Evolutionary conservation across 2,113 vertebrate species (phyloP), one percentile per base, ranked within the genome.

Genomic region (Panurus biarmicus): DNA sequence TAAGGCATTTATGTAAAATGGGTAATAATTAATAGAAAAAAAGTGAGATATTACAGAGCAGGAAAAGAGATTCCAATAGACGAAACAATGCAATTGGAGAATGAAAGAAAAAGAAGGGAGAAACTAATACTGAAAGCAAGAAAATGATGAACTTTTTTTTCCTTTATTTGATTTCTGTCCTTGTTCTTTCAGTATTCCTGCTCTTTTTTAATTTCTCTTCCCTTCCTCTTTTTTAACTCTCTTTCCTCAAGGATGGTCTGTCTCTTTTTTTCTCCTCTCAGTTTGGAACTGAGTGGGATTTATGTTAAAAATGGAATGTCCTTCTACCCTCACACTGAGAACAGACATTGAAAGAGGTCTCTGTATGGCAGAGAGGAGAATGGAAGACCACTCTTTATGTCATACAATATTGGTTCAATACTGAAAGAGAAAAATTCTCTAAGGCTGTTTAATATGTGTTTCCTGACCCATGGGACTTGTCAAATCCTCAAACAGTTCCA

Each of bases 401-500:
- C 72, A 72, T 85, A 35, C 36, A 85, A 48, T 86, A 95, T 95
- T 87, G 87, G 38, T 93, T 96, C 73, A 92, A 66, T 61, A 73
- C 51, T 85, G 85, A 89, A 87, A 47, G 21, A 57, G 87, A 80
- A 81, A 93, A 93, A 73, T 53, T 88, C 71, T 90, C 83, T 90
- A 83, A 92, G 83, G 70, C 74, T 95, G 83, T 83, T 95, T 89
- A 96, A 92, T 95, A 95, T 74, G 77, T 95, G 91, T 92, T 97
- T 90, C 71, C 64, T 94, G 93, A 95, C 93, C 93, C 96, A 64
- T 83, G 95, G 86, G 94, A 95, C 86, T 95, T 96, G 94, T 97
- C 93, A 96, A 97, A 94, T 91, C 93, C 80, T 96, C 80, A 77
- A 95, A 94, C 64, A 95, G 93, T 95, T 96, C 72, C 81, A 96